A percentile compares a stretch with the other conserved stretches of the same genome.
Evolutionary conservation across 2,797 vertebrate species (phyloP).

Genomic region (Kryptolebias ocellatus): DNA sequence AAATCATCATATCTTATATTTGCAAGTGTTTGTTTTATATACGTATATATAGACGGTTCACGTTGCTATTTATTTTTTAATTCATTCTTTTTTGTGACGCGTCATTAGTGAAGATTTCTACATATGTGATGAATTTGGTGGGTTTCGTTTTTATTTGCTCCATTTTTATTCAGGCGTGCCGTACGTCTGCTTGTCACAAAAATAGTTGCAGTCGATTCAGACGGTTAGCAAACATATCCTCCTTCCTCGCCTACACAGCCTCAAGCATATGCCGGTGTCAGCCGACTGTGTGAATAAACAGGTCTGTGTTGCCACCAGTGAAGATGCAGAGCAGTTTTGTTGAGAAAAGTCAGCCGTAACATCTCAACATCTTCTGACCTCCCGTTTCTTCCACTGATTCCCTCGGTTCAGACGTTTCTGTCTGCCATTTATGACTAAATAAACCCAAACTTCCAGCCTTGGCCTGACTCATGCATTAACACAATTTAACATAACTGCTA

Average conservation of each 20-base stretch:
- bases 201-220: not conserved
- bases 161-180: not conserved
- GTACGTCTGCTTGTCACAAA: conserved; percentile 1
- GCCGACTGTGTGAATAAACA: conserved; percentile 55
- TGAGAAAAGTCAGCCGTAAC: not conserved
- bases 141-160: conserved; percentile 9
- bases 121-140: not conserved
- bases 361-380: no score
- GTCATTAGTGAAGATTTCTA: conserved; percentile 13
- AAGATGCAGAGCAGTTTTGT: conserved; percentile 25
- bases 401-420: conserved; percentile 7
- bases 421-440: conserved; percentile 23
- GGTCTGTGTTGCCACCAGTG: conserved; percentile 39
- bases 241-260: conserved; percentile 40
- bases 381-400: conserved; percentile 15
- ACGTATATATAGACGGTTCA: no score
- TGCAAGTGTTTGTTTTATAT: no score
- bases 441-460: conserved; percentile 11
- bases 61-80: conserved; percentile 28
- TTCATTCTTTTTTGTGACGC: not conserved
- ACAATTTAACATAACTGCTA: no score
- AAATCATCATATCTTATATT: no score
- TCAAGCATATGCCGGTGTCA: conserved; percentile 48
- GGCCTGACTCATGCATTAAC: not conserved
- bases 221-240: conserved; percentile 8